phyloP scores from a whole-genome alignment of 2,888 invertebrate genomes.

The Caenorhabditis auriculariae region DNA sequence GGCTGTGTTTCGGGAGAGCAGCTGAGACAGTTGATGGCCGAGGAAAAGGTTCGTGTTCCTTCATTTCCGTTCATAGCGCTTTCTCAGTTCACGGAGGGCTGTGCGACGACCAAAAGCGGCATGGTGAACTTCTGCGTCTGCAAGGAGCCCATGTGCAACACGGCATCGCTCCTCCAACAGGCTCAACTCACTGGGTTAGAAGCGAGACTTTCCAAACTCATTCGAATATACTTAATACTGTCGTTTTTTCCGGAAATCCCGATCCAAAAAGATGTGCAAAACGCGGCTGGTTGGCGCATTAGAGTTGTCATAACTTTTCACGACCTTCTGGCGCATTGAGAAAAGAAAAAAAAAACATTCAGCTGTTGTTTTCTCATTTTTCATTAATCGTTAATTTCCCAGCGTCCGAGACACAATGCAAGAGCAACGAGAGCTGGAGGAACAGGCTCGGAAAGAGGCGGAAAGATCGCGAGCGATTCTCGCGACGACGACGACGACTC shows the following conservation, averaged over 20 bases:
- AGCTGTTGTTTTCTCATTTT: too few relatives aligned
- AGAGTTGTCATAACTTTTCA: too few relatives aligned
- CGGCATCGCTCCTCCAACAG: slow-evolving; percentile 38
- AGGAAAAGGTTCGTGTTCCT: slow-evolving; percentile 31
- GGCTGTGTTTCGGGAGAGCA: slow-evolving; percentile 46
- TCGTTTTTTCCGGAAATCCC: too few relatives aligned
- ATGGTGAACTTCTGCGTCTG: slow-evolving; percentile 56
- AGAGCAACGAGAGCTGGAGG: slow-evolving; percentile 22
- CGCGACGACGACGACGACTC: neutral
- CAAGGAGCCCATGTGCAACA: slow-evolving; percentile 44
- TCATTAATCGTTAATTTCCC: too few relatives aligned
- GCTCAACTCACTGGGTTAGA: slow-evolving; percentile 36
- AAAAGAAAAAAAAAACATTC: too few relatives aligned
- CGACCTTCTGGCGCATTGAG: too few relatives aligned
- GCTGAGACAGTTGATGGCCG: slow-evolving; percentile 40
- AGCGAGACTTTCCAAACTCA: too few relatives aligned
- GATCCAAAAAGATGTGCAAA: too few relatives aligned
- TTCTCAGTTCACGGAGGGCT: slow-evolving; percentile 21
- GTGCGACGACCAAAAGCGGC: slow-evolving; percentile 50
- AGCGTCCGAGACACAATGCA: slow-evolving; percentile 25
- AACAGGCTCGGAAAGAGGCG: slow-evolving; percentile 14
- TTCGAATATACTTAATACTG: too few relatives aligned
- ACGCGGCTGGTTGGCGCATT: too few relatives aligned
- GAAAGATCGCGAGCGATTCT: neutral
- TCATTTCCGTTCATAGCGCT: neutral